A percentile compares a stretch with the other conserved stretches of the same genome.
phyloP scores from a whole-genome alignment of 2,888 invertebrate species.

The Sipunculus nudus region DNA sequence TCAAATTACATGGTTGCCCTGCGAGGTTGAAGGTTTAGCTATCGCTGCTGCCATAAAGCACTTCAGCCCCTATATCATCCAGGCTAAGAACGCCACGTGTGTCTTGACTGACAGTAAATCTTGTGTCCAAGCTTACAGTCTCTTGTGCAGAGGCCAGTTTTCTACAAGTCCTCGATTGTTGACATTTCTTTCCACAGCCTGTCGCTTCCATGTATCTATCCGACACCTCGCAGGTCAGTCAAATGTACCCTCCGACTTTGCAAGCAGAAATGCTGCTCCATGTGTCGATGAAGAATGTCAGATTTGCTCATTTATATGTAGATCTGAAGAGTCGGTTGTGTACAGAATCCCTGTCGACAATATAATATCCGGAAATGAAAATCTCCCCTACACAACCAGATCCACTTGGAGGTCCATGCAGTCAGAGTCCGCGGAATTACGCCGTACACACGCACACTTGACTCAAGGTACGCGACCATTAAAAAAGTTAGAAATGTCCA shows the following conservation, averaged over 20 bases:
- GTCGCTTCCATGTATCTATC: conserved; percentile 7
- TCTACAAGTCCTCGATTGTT: conserved; percentile 15
- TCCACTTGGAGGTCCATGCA: conserved; percentile 2
- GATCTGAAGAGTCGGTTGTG: not conserved
- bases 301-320: conserved; percentile 2
- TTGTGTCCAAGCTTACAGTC: conserved; percentile 12
- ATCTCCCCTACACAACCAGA: conserved; percentile 8
- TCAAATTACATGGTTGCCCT: conserved; percentile 14
- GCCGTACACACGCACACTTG: conserved; percentile 10
- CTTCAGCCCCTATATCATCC: conserved; percentile 11
- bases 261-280: conserved; percentile 6
- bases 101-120: conserved; percentile 10
- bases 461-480: conserved; percentile 17
- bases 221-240: conserved; percentile 7
- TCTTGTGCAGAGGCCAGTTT: conserved; percentile 7
- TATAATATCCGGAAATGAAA: not conserved
- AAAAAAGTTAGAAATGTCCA: too few species aligned
- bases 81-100: not conserved
- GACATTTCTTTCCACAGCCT: conserved; percentile 14
- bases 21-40: conserved; percentile 16
- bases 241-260: conserved; percentile 11
- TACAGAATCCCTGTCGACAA: not conserved
- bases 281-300: conserved; percentile 4
- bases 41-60: conserved; percentile 13
- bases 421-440: conserved; percentile 8